Evolutionary conservation across 2,888 invertebrate species (phyloP).

Genomic region (Cremastinae sp.): DNA sequence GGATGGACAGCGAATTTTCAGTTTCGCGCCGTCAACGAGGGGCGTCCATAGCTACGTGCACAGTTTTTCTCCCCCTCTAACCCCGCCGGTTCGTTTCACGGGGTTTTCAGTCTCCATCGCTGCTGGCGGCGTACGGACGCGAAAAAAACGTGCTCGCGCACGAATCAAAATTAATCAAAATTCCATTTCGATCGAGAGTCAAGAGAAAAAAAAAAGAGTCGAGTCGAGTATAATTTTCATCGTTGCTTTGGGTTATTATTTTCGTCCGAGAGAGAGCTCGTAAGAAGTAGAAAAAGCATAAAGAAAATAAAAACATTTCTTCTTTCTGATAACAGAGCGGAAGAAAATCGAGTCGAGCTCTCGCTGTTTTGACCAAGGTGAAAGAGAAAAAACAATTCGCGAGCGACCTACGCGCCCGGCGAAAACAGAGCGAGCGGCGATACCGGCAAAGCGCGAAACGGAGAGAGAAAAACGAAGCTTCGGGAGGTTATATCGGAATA

Average conservation of each 20-base stretch:
- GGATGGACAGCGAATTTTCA: conserved; percentile 66
- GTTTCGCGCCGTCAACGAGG: conserved; percentile 68
- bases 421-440: too few species aligned
- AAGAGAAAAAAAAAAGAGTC: conserved; percentile 37
- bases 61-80: conserved; percentile 38
- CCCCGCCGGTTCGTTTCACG: conserved; percentile 59
- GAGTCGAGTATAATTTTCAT: conserved; percentile 16
- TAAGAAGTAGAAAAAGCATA: too few species aligned
- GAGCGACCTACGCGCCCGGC: too few species aligned
- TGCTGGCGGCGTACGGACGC: conserved; percentile 76
- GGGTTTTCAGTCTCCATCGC: conserved; percentile 73
- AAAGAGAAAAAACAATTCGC: too few species aligned
- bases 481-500: too few species aligned
- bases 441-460: too few species aligned
- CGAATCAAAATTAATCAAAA: conserved; percentile 44
- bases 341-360: too few species aligned
- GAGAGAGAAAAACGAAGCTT: too few species aligned
- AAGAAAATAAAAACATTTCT: background rate
- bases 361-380: too few species aligned
- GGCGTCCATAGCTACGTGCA: conserved; percentile 62
- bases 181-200: conserved; percentile 52
- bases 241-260: conserved; percentile 27
- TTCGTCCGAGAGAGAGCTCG: background rate
- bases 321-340: background rate
- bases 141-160: conserved; percentile 61